Evolutionary conservation across 1,140 invertebrate genomes (phyloP).

Genomic region (Hyphantria cunea): DNA sequence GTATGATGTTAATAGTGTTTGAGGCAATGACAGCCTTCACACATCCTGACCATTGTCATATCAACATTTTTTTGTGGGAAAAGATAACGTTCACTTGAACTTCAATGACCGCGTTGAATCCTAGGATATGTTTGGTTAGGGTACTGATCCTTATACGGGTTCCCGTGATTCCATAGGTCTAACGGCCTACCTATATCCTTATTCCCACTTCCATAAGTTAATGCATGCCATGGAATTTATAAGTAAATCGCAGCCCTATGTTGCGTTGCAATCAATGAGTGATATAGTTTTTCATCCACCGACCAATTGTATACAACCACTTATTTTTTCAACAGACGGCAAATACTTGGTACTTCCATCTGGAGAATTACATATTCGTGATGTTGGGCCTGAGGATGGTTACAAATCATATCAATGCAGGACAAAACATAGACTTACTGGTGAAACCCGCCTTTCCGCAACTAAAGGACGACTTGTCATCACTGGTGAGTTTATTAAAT

Average conservation of each 20-base stretch:
- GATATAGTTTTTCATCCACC: constrained; percentile 16
- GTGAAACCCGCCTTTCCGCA: constrained; percentile 95
- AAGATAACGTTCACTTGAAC: not conserved
- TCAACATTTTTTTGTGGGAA: not conserved
- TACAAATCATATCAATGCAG: constrained; percentile 97
- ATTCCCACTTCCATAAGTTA: constrained; percentile 77
- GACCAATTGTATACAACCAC: constrained; percentile 28
- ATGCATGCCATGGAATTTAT: constrained; percentile 69
- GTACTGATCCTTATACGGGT: constrained; percentile 50
- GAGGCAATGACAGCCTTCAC: constrained; percentile 33
- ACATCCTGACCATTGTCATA: constrained; percentile 20
- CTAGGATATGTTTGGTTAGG: constrained; percentile 43
- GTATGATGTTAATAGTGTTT: constrained; percentile 76
- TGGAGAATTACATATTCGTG: constrained; percentile 95
- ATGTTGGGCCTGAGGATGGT: constrained; percentile 96
- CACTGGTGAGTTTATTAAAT: constrained; percentile 89
- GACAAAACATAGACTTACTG: constrained; percentile 95
- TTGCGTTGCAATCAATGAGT: constrained; percentile 50
- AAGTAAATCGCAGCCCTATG: constrained; percentile 74
- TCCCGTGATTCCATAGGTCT: constrained; percentile 81
- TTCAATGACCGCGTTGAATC: not conserved
- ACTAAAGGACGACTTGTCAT: constrained; percentile 97
- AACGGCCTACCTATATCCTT: constrained; percentile 81
- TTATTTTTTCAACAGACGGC: constrained; percentile 85
- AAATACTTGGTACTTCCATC: constrained; percentile 96